These are phyloP conservation scores for Avahi laniger DNA, from an alignment of 2,797 vertebrate genomes.

Conservation along the genomic window DNA sequence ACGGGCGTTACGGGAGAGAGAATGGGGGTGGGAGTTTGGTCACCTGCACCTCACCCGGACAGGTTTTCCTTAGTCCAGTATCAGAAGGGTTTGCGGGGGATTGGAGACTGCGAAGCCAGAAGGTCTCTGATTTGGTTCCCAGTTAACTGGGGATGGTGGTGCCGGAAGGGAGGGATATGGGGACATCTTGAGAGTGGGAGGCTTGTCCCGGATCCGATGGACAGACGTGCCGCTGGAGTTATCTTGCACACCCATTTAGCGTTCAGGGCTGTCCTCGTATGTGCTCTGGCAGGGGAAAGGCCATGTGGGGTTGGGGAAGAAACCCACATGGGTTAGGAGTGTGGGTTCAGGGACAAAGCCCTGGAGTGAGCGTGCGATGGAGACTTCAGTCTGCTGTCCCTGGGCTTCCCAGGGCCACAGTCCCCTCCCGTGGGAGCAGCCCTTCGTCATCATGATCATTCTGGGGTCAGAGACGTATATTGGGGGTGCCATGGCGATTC, in stretches of 20 bases:
- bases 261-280: rapidly evolving
- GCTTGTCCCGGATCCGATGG: not conserved
- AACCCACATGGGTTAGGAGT: not conserved
- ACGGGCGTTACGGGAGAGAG: not conserved
- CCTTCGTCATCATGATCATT: not conserved
- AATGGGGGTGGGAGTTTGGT: not conserved
- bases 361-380: not conserved
- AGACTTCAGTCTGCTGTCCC: not conserved
- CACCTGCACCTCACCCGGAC: not conserved
- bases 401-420: not conserved
- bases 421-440: not conserved
- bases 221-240: not conserved
- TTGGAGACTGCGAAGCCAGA: not conserved
- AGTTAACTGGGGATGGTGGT: not conserved
- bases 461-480: not conserved
- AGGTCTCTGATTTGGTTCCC: not conserved
- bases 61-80: rapidly evolving
- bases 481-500: not conserved
- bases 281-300: not conserved
- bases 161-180: too few relatives aligned
- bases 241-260: rapidly evolving
- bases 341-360: not conserved
- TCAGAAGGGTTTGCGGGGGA: not conserved
- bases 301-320: too few relatives aligned
- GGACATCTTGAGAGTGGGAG: not conserved